These are phyloP conservation scores for Myotis daubentonii DNA, from an alignment of 2,797 vertebrate genomes.

Conservation along the genomic window DNA sequence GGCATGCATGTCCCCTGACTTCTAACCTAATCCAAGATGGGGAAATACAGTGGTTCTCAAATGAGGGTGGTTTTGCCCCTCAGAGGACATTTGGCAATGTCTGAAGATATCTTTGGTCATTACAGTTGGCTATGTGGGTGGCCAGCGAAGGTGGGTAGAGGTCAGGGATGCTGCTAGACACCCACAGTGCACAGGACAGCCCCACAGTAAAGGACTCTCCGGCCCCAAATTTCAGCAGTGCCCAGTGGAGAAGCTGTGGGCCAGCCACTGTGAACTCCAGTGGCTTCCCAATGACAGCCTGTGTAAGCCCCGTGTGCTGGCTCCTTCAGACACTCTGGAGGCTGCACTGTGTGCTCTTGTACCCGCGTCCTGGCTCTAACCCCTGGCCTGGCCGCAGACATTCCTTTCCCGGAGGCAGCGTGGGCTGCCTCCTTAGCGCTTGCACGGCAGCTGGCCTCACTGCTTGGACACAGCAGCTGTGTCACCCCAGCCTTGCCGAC, in stretches of 20 bases:
- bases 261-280: not conserved
- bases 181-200: not conserved
- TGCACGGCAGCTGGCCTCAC: not conserved
- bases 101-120: not conserved
- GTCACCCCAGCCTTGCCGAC: not conserved
- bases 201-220: not conserved
- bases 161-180: not conserved
- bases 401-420: not conserved
- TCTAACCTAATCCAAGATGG: not conserved
- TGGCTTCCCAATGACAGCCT: not conserved
- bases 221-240: not conserved
- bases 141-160: not conserved
- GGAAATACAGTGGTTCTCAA: not conserved
- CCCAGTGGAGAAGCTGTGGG: not conserved
- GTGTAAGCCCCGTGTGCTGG: not conserved
- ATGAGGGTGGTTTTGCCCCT: not conserved
- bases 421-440: not conserved
- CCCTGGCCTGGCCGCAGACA: not conserved
- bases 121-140: accelerated
- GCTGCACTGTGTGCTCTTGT: accelerated
- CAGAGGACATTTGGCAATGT: not conserved
- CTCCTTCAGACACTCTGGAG: not conserved
- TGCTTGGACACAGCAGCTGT: not conserved
- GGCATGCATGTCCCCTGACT: not conserved
- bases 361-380: not conserved